phyloP scores from a whole-genome alignment of 2,113 vertebrate genomes.

The Gila orcuttii region DNA sequence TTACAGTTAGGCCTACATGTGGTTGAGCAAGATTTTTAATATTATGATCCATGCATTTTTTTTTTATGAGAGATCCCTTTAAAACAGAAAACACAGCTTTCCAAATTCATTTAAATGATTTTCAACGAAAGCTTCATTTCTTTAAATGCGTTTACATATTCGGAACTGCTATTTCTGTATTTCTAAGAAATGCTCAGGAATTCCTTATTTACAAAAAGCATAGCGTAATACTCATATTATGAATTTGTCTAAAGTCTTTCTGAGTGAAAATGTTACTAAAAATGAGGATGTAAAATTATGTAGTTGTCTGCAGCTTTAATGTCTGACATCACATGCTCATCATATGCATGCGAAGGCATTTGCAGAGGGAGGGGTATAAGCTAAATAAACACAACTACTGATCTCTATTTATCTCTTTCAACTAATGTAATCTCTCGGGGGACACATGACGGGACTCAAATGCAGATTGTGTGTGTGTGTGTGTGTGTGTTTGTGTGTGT shows the following conservation, averaged over 20 bases:
- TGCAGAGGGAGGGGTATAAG: conserved; percentile 46
- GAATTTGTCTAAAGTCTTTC: background rate
- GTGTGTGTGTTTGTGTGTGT: background rate
- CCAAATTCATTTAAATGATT: background rate
- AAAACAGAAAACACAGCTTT: background rate
- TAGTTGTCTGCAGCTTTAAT: background rate
- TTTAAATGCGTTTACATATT: background rate
- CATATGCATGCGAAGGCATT: conserved; percentile 12
- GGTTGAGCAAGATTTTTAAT: background rate
- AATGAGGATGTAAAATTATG: background rate
- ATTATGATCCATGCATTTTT: background rate
- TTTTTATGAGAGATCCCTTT: background rate
- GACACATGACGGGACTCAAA: conserved; percentile 40
- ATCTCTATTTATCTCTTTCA: conserved; percentile 59
- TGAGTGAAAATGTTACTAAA: background rate
- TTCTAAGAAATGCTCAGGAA: background rate
- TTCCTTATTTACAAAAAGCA: background rate
- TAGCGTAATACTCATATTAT: background rate
- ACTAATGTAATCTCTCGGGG: conserved; percentile 60
- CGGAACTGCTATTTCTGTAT: background rate
- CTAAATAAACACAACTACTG: conserved; percentile 58
- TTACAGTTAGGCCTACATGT: background rate
- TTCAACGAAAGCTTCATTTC: background rate
- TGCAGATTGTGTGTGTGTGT: background rate
- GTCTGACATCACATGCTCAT: conserved; percentile 37